Percentiles rank a stretch among this genome's conserved stretches.
These are phyloP conservation scores for Polylopha cassiicola DNA, from an alignment of 2,888 invertebrate genomes.

Conservation along the genomic window DNA sequence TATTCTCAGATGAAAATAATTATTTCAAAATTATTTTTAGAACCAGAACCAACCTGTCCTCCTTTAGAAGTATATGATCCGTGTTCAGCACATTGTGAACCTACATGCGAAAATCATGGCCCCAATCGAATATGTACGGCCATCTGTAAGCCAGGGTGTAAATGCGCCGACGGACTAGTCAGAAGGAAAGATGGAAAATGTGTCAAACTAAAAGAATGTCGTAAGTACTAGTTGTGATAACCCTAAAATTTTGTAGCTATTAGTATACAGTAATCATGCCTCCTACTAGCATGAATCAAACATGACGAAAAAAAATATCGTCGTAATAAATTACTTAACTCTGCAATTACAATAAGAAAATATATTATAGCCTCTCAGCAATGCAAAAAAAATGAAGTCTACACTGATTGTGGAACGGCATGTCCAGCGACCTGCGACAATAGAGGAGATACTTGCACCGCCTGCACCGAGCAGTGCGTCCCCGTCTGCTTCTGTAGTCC, in stretches of 20 bases:
- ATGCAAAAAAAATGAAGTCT: background rate
- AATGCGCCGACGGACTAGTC: background rate
- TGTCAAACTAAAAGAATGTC: background rate
- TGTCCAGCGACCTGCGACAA: conserved; percentile 6
- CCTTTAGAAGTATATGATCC: background rate
- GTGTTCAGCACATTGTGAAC: background rate
- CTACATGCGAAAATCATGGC: background rate
- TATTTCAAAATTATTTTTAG: too few species aligned
- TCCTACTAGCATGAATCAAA: too few species aligned
- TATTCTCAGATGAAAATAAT: too few species aligned
- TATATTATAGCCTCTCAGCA: background rate
- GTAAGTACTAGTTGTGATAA: too few species aligned
- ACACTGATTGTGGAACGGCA: conserved; percentile 1
- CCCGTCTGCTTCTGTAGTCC: conserved; percentile 9
- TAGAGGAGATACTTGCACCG: background rate
- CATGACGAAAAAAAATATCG: too few species aligned
- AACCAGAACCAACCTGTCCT: too few species aligned
- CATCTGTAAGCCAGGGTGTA: conserved; percentile 14
- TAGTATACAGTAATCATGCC: too few species aligned
- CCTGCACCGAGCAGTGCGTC: conserved; percentile 1
- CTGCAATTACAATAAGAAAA: too few species aligned
- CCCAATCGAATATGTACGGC: conserved; percentile 2
- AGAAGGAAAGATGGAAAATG: background rate
- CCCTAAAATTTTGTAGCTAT: too few species aligned
- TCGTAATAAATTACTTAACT: too few species aligned